Evolutionary conservation across 2,113 vertebrate genomes (phyloP).

Genomic region (Gymnorhina tibicen): DNA sequence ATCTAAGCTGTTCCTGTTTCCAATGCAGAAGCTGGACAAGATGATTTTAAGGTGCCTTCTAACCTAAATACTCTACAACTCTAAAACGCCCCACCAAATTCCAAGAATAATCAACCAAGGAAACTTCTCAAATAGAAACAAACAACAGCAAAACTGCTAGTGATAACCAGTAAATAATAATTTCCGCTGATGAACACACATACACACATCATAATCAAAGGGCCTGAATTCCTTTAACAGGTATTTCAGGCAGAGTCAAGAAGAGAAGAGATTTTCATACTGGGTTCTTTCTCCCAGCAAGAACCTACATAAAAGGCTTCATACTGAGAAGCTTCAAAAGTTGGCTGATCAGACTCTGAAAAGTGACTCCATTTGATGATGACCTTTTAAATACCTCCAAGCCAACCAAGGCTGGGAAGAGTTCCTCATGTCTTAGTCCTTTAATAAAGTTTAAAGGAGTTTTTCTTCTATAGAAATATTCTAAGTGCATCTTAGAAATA

Average conservation of each 20-base stretch:
- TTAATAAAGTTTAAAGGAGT: not conserved
- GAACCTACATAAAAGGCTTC: not conserved
- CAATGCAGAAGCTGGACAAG: not conserved
- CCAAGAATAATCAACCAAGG: not conserved
- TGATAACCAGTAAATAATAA: not conserved
- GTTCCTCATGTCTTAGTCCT: not conserved
- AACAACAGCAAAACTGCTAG: not conserved
- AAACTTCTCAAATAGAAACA: not conserved
- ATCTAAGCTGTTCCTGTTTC: not conserved
- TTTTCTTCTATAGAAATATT: not conserved
- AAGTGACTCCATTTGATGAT: not conserved
- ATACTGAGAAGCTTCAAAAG: not conserved
- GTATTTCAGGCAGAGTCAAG: not conserved
- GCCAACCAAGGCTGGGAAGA: rapidly evolving
- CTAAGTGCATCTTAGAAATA: not conserved
- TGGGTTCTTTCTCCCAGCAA: not conserved
- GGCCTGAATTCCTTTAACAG: not conserved
- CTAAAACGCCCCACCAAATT: not conserved
- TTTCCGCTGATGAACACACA: not conserved
- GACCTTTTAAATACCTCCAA: not conserved
- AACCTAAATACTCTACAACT: not conserved
- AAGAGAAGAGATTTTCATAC: not conserved
- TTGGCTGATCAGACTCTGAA: not conserved
- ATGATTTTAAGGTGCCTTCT: not conserved
- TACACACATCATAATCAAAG: not conserved